Percentiles rank a stretch among this genome's conserved stretches.
phyloP scores from a whole-genome alignment of 1,140 invertebrate species.

The Apocrypta bakeri region DNA sequence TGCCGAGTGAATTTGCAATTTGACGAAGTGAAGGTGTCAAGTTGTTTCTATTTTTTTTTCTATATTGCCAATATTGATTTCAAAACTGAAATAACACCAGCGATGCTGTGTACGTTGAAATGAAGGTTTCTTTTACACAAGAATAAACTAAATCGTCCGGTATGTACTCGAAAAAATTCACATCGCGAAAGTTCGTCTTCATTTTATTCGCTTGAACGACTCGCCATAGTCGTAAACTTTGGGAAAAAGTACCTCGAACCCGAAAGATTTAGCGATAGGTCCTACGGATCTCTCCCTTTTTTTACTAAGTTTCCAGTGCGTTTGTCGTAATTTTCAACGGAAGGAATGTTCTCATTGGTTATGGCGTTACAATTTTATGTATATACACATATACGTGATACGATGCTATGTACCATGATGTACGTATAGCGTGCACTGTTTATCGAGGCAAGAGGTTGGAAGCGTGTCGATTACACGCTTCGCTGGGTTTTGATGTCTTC shows the following conservation, averaged over 20 bases:
- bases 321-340: not conserved
- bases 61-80: too few relatives aligned
- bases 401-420: not conserved
- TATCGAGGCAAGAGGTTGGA: conserved; percentile 6
- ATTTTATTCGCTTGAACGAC: not conserved
- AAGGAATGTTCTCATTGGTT: not conserved
- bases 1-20: not conserved
- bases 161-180: not conserved
- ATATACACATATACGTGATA: not conserved
- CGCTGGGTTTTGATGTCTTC: conserved; percentile 31
- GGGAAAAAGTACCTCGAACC: not conserved
- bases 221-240: not conserved
- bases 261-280: conserved; percentile 1
- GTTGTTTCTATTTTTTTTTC: not conserved
- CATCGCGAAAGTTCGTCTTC: not conserved
- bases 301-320: conserved; percentile 7
- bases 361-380: not conserved
- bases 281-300: not conserved
- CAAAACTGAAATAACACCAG: too few relatives aligned
- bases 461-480: conserved; percentile 25
- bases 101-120: too few relatives aligned
- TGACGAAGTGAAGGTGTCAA: not conserved
- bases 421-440: not conserved
- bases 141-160: not conserved
- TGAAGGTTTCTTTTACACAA: not conserved